Base-by-base conservation (phyloP, 2,888 invertebrate genomes). In the Eucera pruinosa region DNA sequence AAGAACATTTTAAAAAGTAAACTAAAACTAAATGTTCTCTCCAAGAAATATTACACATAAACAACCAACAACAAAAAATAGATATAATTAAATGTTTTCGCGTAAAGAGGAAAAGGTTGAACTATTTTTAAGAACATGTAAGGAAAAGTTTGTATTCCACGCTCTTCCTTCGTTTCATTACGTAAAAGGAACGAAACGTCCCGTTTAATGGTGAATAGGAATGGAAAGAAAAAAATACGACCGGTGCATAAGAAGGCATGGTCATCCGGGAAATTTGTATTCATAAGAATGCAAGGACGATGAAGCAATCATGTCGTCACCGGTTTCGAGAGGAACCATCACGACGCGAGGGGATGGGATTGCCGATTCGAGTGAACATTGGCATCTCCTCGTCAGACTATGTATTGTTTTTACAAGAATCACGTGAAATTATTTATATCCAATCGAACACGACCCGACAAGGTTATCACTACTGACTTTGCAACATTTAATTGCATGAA, bases 351-450 rank as follows among this genome's bases (percentile, higher is more conserved):
- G n/a, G 9, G 36, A 67, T 27, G 43, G 4, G n/a, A n/a, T n/a
- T 33, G 33, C 39, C 30, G 62, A 57, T 39, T 36, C 13, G 30
- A 11, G 11, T 25, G 50, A n/a, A 39, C 66, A 43, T 25, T 36
- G 33, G 20, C 11, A 11, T 30, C 55, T 66, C 48, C 41, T 47
- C 65, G 39, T 2, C 39, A 20, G 15, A 9, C 48, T 50, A n/a
- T n/a, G n/a, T n/a, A 68, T 60, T 73, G 48, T 77, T 77, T 62
- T 61, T 41, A 18, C 23, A 18, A n/a, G 41, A 30, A 47, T 73
- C 68, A 41, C 27, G 41, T 45, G 48, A 72, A 54, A 73, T 71
- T 80, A 76, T 80, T 77, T 78, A 82, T 79, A 79, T 48, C 58
- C 66, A 65, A 61, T 60, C 66, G 15, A n/a, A n/a, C 43, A 33